phyloP scores from a whole-genome alignment of 2,888 invertebrate genomes.

The Nomada goodeniana region DNA sequence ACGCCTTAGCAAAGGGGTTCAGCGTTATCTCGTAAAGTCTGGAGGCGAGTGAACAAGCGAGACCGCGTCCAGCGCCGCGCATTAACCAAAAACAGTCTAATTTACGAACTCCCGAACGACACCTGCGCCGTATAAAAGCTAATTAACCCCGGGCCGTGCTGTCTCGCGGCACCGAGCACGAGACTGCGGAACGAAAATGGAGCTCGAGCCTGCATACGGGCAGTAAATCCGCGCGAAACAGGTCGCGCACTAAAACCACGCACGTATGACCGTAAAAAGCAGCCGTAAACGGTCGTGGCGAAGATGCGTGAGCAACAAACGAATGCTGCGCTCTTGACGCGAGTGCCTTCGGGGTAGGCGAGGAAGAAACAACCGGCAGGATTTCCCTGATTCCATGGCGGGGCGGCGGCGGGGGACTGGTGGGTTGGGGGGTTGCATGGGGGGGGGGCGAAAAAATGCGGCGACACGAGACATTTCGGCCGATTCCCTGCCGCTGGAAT shows the following conservation, averaged over 20 bases:
- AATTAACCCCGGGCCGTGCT: conserved; percentile 39
- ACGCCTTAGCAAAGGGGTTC: no score
- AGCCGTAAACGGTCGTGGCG: conserved; percentile 49
- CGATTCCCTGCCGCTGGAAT: conserved; percentile 18
- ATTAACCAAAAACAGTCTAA: conserved; percentile 13
- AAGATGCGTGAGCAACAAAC: conserved; percentile 41
- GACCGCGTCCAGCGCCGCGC: not conserved
- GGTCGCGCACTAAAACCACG: conserved; percentile 48
- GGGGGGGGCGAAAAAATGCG: conserved; percentile 18
- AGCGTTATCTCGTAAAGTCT: no score
- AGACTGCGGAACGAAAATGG: conserved; percentile 30
- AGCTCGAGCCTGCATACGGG: conserved; percentile 21
- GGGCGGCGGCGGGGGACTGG: not conserved
- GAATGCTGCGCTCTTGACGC: not conserved
- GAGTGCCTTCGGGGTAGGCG: not conserved
- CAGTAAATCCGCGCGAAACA: conserved; percentile 57
- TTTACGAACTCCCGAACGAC: conserved; percentile 23
- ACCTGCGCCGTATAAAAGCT: conserved; percentile 33
- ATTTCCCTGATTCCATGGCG: conserved; percentile 31
- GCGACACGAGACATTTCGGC: conserved; percentile 44
- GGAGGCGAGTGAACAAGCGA: not conserved
- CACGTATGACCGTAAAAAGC: conserved; percentile 59
- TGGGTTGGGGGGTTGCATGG: no score
- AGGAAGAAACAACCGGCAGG: conserved; percentile 1
- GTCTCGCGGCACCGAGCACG: not conserved